phyloP scores from a whole-genome alignment of 2,797 vertebrate genomes.

The Melanotaenia maccullochi region DNA sequence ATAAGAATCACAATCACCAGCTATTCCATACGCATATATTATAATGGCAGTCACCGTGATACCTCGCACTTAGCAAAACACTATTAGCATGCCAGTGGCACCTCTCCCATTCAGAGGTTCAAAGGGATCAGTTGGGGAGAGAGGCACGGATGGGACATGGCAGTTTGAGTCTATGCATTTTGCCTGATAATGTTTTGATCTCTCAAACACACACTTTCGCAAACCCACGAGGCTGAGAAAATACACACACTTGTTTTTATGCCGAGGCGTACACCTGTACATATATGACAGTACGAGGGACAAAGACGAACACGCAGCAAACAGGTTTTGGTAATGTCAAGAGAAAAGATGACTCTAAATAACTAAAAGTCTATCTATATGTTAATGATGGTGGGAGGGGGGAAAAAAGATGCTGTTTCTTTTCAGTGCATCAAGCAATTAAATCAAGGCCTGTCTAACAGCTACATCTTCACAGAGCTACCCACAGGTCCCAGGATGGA shows the following conservation, averaged over 20 bases:
- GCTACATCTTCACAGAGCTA: conserved; percentile 29
- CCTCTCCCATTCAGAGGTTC: conserved; percentile 68
- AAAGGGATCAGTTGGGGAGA: conserved; percentile 59
- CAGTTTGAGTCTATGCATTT: conserved; percentile 59
- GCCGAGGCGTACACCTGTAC: neutral
- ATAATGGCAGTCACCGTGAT: conserved; percentile 72
- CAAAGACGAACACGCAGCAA: conserved; percentile 26
- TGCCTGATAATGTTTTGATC: conserved; percentile 52
- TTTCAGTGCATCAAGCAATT: conserved; percentile 54
- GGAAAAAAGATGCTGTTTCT: conserved; percentile 21
- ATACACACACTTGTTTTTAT: conserved; percentile 5
- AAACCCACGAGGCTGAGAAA: conserved; percentile 1
- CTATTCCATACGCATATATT: conserved; percentile 78
- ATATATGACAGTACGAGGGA: conserved; percentile 13
- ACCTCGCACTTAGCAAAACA: conserved; percentile 68
- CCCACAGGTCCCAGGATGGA: conserved; percentile 58
- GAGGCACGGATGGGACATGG: conserved; percentile 52
- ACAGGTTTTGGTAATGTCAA: conserved; percentile 50
- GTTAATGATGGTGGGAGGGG: conserved; percentile 43
- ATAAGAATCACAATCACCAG: conserved; percentile 85
- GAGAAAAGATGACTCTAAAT: conserved; percentile 41
- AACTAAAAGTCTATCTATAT: conserved; percentile 49
- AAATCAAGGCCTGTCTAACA: conserved; percentile 52
- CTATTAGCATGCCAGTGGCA: conserved; percentile 77
- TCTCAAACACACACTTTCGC: conserved; percentile 22